These are phyloP conservation scores for Quadroppia sp. DNA, from an alignment of 2,888 invertebrate species.

Conservation along the genomic window DNA sequence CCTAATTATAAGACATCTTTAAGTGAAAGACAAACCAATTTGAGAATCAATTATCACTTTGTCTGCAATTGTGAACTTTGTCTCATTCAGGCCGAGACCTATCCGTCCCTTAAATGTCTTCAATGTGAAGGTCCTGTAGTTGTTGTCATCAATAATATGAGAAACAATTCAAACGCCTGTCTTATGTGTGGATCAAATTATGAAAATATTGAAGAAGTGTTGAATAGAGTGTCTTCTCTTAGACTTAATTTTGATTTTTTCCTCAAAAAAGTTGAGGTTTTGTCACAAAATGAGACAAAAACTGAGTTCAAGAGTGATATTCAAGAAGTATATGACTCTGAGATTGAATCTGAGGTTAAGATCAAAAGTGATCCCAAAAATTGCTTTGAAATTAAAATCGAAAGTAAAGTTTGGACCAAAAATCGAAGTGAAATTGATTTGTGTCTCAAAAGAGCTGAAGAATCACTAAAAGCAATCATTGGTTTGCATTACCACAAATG, in stretches of 20 bases:
- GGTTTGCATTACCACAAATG: neutral
- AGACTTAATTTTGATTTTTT: neutral
- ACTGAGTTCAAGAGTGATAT: neutral
- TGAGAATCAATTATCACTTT: constrained; percentile 7
- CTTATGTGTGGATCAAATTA: neutral
- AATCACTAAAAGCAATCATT: neutral
- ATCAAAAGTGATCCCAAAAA: neutral
- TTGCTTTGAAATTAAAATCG: neutral
- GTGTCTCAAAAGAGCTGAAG: neutral
- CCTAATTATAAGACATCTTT: neutral
- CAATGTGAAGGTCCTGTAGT: constrained; percentile 10
- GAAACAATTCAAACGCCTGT: neutral
- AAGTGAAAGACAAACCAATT: neutral
- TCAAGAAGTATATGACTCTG: neutral
- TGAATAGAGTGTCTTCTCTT: neutral
- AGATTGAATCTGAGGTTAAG: neutral
- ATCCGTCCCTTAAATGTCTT: constrained; percentile 12
- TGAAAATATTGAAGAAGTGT: neutral
- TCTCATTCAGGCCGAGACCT: neutral
- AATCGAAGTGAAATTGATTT: neutral
- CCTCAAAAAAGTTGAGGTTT: neutral
- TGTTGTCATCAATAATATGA: neutral
- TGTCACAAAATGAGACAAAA: neutral
- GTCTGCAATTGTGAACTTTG: neutral
- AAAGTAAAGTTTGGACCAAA: neutral